These are phyloP conservation scores for Stenolophus ochropezus DNA, from an alignment of 2,888 invertebrate species.

Conservation along the genomic window DNA sequence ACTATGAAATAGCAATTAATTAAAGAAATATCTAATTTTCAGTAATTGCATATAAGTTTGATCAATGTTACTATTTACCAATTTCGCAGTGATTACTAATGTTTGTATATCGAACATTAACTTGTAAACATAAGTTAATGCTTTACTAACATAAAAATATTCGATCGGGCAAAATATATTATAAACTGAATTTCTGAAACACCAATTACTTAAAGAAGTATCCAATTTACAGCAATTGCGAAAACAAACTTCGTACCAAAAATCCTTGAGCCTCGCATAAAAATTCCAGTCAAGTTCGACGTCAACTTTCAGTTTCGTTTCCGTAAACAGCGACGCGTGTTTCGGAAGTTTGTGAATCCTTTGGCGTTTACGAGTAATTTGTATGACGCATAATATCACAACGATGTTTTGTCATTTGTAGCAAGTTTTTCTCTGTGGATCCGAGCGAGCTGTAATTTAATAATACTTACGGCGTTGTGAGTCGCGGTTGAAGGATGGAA, in stretches of 20 bases:
- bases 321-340: slow-evolving; percentile 28
- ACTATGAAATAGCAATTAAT: no score
- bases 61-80: no score
- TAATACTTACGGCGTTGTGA: slow-evolving; percentile 44
- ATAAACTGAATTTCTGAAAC: no score
- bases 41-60: no score
- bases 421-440: slow-evolving; percentile 29
- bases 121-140: no score
- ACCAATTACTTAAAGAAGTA: not conserved
- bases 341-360: slow-evolving; percentile 26
- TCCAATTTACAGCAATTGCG: not conserved
- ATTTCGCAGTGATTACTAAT: no score
- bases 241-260: not conserved
- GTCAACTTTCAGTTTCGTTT: slow-evolving; percentile 15
- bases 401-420: slow-evolving; percentile 38
- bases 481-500: slow-evolving; percentile 6
- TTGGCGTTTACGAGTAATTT: slow-evolving; percentile 43
- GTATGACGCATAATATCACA: slow-evolving; percentile 21
- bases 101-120: no score
- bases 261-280: not conserved
- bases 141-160: no score
- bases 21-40: no score
- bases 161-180: no score
- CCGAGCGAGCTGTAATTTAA: slow-evolving; percentile 40
- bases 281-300: slow-evolving; percentile 31